Evolutionary conservation across 2,797 vertebrate species (phyloP), one percentile per base, ranked within the genome.

Genomic region (Decapterus maruadsi): DNA sequence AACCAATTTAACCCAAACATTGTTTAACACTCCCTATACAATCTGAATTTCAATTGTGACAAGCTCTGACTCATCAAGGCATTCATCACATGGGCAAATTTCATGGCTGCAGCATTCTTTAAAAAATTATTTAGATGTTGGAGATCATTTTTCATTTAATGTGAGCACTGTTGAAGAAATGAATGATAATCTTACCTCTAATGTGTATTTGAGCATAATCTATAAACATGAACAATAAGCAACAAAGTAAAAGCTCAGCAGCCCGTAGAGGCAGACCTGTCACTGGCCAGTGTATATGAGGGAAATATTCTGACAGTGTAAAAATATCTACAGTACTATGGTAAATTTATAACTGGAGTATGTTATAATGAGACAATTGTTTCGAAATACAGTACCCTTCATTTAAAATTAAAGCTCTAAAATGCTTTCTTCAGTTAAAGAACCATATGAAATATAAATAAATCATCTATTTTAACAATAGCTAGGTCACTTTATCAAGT

Each of bases 1-100:
- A 77, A 74, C 67, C 80, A 83, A 91, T 91, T 92, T 48, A 83
- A 88, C 86, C 75, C 69, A 86, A 86, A 11, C 42, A 62, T 8
- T 81, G 57, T 77, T 90, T 56, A 66, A 82, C 75, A 61, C 74
- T 77, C 81, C 50, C 68, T 67, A 57, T 42, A n/a, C 68, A 34
- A 55, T 59, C 8, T 53, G 78, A 65, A 81, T 81, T 73, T 82
- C 51, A 77, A 61, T 22, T 31, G 57, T 66, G 75, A 81, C 82
- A 80, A 22, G 73, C 66, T 84, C 77, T 12, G 72, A 73, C 77
- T 88, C 86, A 75, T 62, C 12, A 0, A 29, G 20, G 34, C 76
- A 84, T 87, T 81, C 46, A 90, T 87, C 85, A 77, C 56, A 58
- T 17, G 16, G 1, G 54, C 51, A 74, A 4, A 75, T 57, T 65